Conservation (phyloP, 1,140 invertebrate species). For the Streblospio benedicti region DNA sequence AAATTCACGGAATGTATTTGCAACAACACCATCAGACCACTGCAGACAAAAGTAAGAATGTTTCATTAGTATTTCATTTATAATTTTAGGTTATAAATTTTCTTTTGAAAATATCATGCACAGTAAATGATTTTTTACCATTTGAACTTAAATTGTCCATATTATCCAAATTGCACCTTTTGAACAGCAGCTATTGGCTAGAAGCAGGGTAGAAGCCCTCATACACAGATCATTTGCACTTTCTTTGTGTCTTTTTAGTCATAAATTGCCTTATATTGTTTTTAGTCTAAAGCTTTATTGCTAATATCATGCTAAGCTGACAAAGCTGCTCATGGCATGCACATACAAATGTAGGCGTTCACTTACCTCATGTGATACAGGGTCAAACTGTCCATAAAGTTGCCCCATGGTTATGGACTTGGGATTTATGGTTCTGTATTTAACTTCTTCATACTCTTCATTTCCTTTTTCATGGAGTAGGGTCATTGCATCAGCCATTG, state of each 20-base stretch:
- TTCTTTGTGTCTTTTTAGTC: too few species aligned
- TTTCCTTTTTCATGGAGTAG: conserved; percentile 42
- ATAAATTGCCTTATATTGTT: too few species aligned
- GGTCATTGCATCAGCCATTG: conserved; percentile 62
- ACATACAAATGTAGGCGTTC: not conserved
- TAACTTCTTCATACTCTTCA: conserved; percentile 42
- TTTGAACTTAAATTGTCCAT: too few species aligned
- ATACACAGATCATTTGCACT: too few species aligned
- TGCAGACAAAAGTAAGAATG: conserved; percentile 15
- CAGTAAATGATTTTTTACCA: too few species aligned
- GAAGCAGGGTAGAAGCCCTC: too few species aligned
- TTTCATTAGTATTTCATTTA: not conserved
- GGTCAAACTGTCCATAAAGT: conserved; percentile 48
- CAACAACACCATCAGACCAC: conserved; percentile 53
- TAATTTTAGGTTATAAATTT: too few species aligned
- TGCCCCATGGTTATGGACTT: conserved; percentile 49
- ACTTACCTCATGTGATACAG: conserved; percentile 45
- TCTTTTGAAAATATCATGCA: too few species aligned
- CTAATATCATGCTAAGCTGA: too few species aligned
- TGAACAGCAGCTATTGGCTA: too few species aligned
- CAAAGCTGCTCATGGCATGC: not conserved
- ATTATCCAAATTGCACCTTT: too few species aligned
- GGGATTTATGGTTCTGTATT: conserved; percentile 45
- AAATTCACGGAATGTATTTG: conserved; percentile 48
- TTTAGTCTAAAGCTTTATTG: too few species aligned